A percentile compares a stretch with the other conserved stretches of the same genome.
Conservation (phyloP, 2,797 vertebrate species). For the Etheostoma perlongum region DNA sequence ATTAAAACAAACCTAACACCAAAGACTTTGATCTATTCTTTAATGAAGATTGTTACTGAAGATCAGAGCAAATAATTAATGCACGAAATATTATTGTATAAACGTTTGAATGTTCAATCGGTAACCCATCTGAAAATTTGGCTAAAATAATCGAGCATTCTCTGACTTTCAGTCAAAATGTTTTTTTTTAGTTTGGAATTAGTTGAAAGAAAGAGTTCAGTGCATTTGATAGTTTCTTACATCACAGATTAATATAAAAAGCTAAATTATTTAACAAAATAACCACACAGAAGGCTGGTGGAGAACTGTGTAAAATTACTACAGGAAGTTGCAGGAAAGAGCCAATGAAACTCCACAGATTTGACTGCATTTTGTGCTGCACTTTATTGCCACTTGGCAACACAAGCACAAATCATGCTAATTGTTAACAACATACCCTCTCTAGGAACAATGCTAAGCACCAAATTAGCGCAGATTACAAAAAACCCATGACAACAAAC, state of each 20-base stretch:
- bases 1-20: neutral
- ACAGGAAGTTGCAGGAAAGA: neutral
- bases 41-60: neutral
- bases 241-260: neutral
- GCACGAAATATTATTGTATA: neutral
- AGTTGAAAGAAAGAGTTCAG: no score
- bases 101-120: neutral
- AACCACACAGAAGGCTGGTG: neutral
- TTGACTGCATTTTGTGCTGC: neutral
- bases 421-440: conserved; percentile 25
- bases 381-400: conserved; percentile 15
- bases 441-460: neutral
- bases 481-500: conserved; percentile 10
- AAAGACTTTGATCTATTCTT: neutral
- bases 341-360: neutral
- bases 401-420: conserved; percentile 20
- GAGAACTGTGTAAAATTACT: neutral
- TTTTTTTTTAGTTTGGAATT: neutral
- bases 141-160: neutral
- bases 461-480: conserved; percentile 12
- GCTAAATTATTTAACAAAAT: neutral
- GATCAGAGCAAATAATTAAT: conserved; percentile 21
- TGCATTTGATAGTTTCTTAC: neutral
- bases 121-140: neutral
- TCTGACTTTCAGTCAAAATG: neutral